phyloP scores from a whole-genome alignment of 2,888 invertebrate genomes.

The Chironomus riparius region DNA sequence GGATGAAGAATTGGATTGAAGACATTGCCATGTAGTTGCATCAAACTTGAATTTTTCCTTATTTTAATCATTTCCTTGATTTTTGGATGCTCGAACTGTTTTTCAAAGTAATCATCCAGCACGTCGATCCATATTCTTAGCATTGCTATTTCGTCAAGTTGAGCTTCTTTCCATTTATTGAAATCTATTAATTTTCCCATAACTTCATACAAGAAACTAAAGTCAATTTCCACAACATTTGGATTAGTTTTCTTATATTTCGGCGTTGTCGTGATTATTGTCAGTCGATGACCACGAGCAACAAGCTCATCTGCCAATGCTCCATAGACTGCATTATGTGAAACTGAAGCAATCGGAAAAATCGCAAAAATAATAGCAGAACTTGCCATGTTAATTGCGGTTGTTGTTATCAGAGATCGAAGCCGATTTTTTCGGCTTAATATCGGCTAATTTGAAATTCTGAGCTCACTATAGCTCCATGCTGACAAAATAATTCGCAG shows the following conservation, averaged over 20 bases:
- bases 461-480: no score
- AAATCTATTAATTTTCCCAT: neutral
- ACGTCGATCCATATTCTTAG: neutral
- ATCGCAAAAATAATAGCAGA: neutral
- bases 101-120: neutral
- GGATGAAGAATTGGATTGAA: conserved; percentile 45
- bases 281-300: neutral
- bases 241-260: neutral
- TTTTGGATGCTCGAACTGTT: neutral
- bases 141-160: neutral
- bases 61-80: conserved; percentile 31
- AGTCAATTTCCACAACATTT: neutral
- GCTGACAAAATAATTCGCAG: no score
- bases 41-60: conserved; percentile 45
- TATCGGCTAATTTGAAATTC: no score
- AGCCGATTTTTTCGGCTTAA: no score
- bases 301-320: neutral
- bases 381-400: neutral
- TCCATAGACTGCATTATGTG: neutral
- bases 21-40: conserved; percentile 41
- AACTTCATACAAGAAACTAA: neutral
- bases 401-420: neutral
- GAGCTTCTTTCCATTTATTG: neutral
- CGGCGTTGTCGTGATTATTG: neutral
- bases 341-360: neutral